A percentile compares a stretch with the other conserved stretches of the same genome.
Conservation (phyloP, 2,797 vertebrate genomes). For the Rhinatrema bivittatum region DNA sequence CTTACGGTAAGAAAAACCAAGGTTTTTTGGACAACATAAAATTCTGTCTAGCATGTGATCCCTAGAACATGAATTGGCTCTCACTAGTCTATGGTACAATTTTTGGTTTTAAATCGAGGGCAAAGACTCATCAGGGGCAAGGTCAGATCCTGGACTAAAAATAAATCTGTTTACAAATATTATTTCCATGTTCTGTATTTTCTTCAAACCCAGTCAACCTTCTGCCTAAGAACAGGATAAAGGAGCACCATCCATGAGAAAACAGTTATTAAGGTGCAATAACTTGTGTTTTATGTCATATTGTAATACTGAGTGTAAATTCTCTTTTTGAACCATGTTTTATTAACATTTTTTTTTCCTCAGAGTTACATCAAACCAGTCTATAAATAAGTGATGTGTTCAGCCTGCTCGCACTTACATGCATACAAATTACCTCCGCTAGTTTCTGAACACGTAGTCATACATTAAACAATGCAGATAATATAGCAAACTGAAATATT, state of each 20-base stretch:
- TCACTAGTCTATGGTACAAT: no score
- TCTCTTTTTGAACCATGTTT: slow-evolving; percentile 67
- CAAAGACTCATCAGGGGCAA: no score
- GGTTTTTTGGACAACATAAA: no score
- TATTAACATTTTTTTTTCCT: slow-evolving; percentile 57
- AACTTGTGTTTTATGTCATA: slow-evolving; percentile 61
- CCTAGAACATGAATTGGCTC: no score
- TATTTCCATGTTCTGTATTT: slow-evolving; percentile 9
- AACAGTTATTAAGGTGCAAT: slow-evolving; percentile 58
- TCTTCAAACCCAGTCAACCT: no score
- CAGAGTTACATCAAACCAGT: slow-evolving; percentile 65
- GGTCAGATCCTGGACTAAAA: no score
- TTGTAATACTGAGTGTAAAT: slow-evolving; percentile 59
- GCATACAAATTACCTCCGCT: slow-evolving; percentile 72
- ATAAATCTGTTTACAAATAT: slow-evolving; percentile 26
- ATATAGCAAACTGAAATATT: slow-evolving; percentile 72
- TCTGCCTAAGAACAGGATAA: slow-evolving; percentile 40
- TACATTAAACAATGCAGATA: slow-evolving; percentile 68
- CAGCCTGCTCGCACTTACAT: slow-evolving; percentile 57
- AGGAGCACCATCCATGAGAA: slow-evolving; percentile 42
- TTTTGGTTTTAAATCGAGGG: no score
- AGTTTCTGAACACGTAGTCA: slow-evolving; percentile 69
- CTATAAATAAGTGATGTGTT: slow-evolving; percentile 72
- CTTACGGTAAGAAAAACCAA: no score
- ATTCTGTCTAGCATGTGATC: no score